Base-by-base conservation (phyloP, 2,797 vertebrate genomes). In the Clarias pachynema region DNA sequence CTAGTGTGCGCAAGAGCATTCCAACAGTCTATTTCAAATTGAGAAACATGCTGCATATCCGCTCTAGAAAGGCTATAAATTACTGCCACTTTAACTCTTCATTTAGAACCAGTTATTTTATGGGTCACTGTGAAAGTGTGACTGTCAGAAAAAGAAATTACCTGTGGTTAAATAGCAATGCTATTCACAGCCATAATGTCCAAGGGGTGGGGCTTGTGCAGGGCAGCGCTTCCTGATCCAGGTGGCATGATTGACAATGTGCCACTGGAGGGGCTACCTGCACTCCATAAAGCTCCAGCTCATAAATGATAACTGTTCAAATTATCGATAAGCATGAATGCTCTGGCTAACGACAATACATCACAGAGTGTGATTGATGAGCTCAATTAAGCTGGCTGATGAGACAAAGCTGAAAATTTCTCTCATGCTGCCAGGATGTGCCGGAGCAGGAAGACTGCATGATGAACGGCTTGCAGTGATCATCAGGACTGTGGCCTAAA, bases 261-360 rank as follows among this genome's bases (percentile, higher is more conserved):
- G 74, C 81, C 22, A 65, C 82, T 24, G 49, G 77, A 80, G 69
- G 85, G 69, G 80, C 62, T 20, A 80, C 78, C 82, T 53, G 79
- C 26, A 37, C 82, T 85, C 73, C 83, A 88, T 86, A 88, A 89
- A 87, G 66, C 86, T 65, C 81, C 57, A 78, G 79, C 81, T 87
- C 86, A 88, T 89, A 85, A 89, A 89, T 86, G 79, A 85, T 83
- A 86, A 86, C 81, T 60, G 34, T 74, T 85, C 84, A 86, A 84
- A 89, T 89, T 86, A 88, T 81, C 87, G 85, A 90, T 89, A 88
- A 89, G 83, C 84, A 88, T 29, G 79, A 89, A 79, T 86, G 85
- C 79, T 85, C 68, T 1, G 29, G 84, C 88, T 85, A 84, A 85
- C 84, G 79, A 68, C 72, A 77, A 88, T 83, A 85, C 72, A 87